A percentile compares a stretch with the other conserved stretches of the same genome.
Evolutionary conservation across 2,113 vertebrate genomes (phyloP).

Genomic region (Erythrolamprus reginae): DNA sequence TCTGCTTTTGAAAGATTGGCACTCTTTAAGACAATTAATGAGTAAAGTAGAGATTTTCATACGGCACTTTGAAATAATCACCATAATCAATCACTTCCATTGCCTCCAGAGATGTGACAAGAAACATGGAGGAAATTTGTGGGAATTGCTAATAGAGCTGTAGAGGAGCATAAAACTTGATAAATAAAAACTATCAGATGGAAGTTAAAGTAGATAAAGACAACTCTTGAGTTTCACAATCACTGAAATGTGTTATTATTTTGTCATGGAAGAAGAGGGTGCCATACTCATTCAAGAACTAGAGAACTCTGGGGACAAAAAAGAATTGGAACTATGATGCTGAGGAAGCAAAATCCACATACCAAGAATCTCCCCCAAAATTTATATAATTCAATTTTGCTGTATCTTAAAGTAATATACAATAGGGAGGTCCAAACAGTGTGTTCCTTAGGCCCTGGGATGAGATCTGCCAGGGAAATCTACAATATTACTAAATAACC

Average conservation of each 20-base stretch:
- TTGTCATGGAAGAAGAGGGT: slow-evolving; percentile 8
- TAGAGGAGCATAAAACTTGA: slow-evolving; percentile 52
- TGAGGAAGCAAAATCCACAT: not conserved
- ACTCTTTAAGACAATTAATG: slow-evolving; percentile 61
- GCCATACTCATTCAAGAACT: slow-evolving; percentile 8
- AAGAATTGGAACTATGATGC: not conserved
- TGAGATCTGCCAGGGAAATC: not conserved
- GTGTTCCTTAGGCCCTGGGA: not conserved
- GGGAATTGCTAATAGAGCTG: slow-evolving; percentile 57
- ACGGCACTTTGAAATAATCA: slow-evolving; percentile 64
- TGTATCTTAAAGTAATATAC: not conserved
- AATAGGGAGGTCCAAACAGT: not conserved
- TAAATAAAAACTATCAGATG: slow-evolving; percentile 55
- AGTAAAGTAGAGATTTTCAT: slow-evolving; percentile 61
- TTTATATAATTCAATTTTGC: not conserved
- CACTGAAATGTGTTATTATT: slow-evolving; percentile 31
- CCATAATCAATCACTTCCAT: slow-evolving; percentile 64
- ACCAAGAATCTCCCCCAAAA: not conserved
- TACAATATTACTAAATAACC: not conserved
- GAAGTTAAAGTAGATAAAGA: slow-evolving; percentile 27
- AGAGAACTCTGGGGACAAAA: not conserved
- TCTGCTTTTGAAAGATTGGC: slow-evolving; percentile 43
- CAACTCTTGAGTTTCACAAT: slow-evolving; percentile 36
- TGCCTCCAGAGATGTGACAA: slow-evolving; percentile 53
- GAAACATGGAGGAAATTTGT: slow-evolving; percentile 58